Conservation (phyloP, 1,140 invertebrate genomes). For the Cherax quadricarinatus region DNA sequence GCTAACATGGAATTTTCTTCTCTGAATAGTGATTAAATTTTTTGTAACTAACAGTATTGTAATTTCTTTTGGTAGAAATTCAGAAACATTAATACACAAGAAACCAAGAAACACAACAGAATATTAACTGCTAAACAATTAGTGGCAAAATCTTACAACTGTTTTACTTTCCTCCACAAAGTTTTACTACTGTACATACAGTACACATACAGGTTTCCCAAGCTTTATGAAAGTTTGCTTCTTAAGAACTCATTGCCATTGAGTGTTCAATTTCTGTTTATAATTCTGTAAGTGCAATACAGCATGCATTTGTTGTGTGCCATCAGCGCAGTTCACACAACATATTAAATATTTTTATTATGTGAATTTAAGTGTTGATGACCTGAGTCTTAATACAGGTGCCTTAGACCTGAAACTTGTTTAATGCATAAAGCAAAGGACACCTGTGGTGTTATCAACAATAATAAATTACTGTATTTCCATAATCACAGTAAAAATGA, state of each 20-base stretch:
- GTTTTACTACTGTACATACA: background rate
- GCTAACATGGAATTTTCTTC: background rate
- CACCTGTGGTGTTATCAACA: background rate
- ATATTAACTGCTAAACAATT: background rate
- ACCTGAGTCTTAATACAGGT: too few relatives aligned
- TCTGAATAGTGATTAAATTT: background rate
- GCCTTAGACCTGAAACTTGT: too few relatives aligned
- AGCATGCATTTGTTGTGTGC: too few relatives aligned
- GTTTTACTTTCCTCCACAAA: background rate
- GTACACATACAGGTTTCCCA: background rate
- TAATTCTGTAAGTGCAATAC: too few relatives aligned
- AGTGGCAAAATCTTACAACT: background rate
- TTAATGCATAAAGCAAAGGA: too few relatives aligned
- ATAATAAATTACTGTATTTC: background rate
- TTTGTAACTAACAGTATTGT: background rate
- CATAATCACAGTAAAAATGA: background rate
- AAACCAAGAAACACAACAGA: background rate
- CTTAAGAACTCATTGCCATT: too few relatives aligned
- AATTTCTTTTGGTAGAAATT: background rate
- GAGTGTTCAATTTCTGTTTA: too few relatives aligned
- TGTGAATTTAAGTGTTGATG: too few relatives aligned
- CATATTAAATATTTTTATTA: too few relatives aligned
- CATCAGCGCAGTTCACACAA: too few relatives aligned
- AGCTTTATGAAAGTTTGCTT: too few relatives aligned
- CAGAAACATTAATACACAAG: background rate